Base-by-base conservation (phyloP, 2,113 vertebrate species). In the Bolborhynchus lineola region DNA sequence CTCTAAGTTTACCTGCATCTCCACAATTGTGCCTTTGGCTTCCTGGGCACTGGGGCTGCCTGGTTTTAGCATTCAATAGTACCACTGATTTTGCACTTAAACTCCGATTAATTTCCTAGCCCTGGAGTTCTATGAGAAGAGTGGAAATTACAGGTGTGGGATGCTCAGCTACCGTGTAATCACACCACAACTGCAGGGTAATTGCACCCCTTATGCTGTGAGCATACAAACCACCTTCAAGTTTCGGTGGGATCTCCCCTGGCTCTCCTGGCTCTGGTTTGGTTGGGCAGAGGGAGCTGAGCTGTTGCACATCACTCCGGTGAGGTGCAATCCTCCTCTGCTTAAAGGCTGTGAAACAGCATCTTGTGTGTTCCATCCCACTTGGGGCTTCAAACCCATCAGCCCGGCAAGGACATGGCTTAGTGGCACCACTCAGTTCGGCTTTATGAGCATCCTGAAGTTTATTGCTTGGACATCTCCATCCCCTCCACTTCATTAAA, bases 61-160 rank as follows among this genome's bases (percentile, higher is more conserved):
- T 41, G 55, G 67, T 76, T 84, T 57, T 37, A 57, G 46, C 50
- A 13, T 77, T 74, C 42, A 9, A 11, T 18, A 52, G 47, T 72
- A 37, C 77, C 52, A 29, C 33, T n/a, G 64, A 16, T 88, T 63
- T 39, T 76, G 42, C 28, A 53, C 41, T 95, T 91, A 69, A 1
- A 4, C 78, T 77, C 59, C 75, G 81, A 92, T 96, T 95, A 93
- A 90, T 81, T 70, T 83, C 44, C 49, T 59, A 62, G 55, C 63
- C 68, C 69, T 47, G 68, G 47, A 88, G 55, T 33, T 39, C 46
- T 42, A 7, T 0, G 53, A 90, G 55, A 1, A 31, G 10, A 17
- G 69, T 9, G 63, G 90, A 93, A 95, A 96, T 95, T 86, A 67
- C 23, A 64, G 92, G 96, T 91, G 74, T 91, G 80, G 82, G 11